Evolutionary conservation across 2,113 vertebrate species (phyloP).

Genomic region (Ammodytes dubius): DNA sequence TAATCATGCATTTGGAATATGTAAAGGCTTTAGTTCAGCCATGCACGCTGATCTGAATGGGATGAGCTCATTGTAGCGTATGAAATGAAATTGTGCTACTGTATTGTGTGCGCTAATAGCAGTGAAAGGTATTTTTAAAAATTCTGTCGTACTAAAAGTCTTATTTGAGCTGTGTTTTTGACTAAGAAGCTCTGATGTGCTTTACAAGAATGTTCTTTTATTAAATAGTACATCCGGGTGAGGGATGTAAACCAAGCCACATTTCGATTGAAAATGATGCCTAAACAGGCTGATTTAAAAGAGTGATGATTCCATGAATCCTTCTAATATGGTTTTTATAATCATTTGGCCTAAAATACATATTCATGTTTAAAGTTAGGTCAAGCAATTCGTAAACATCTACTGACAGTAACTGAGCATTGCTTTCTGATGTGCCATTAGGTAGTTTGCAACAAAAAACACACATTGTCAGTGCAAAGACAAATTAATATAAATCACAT

Average conservation of each 20-base stretch:
- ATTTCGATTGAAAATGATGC: not conserved
- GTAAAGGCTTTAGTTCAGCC: slow-evolving; percentile 12
- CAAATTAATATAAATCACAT: not conserved
- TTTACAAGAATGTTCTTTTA: not conserved
- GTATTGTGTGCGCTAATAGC: not conserved
- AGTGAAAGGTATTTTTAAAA: slow-evolving; percentile 15
- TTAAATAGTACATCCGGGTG: not conserved
- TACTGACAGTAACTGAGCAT: not conserved
- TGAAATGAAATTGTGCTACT: slow-evolving; percentile 7
- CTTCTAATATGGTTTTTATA: not conserved
- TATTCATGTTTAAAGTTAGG: not conserved
- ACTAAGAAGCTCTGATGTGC: not conserved
- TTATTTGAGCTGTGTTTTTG: not conserved
- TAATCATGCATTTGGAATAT: not conserved
- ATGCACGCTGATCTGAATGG: slow-evolving; percentile 20
- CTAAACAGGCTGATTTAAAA: not conserved
- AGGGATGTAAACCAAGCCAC: not conserved
- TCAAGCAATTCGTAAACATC: not conserved
- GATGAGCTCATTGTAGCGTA: slow-evolving; percentile 15
- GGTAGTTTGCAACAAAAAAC: not conserved
- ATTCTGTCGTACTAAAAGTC: not conserved
- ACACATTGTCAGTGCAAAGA: not conserved
- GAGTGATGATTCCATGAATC: not conserved
- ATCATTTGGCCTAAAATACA: not conserved
- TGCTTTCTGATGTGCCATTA: not conserved